Percentiles rank a stretch among this genome's conserved stretches.
phyloP scores from a whole-genome alignment of 1,140 invertebrate species.

The Plectrocnemia conspersa region DNA sequence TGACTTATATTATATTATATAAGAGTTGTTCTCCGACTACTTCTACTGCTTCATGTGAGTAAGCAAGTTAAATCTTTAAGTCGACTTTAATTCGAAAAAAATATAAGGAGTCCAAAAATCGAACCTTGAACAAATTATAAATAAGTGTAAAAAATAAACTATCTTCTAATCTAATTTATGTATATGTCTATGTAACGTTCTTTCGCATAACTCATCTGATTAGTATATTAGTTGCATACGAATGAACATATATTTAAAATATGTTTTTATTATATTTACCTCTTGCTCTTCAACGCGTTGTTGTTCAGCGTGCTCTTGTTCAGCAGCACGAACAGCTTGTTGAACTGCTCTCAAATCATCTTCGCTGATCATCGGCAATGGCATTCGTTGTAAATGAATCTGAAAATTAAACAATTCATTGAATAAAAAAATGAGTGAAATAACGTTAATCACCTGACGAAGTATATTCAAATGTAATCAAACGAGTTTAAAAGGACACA shows the following conservation, averaged over 20 bases:
- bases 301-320: slow-evolving; percentile 22
- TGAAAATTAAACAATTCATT: too few species aligned
- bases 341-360: slow-evolving; percentile 31
- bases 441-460: too few species aligned
- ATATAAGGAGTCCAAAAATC: too few species aligned
- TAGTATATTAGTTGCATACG: not conserved
- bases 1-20: too few species aligned
- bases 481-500: too few species aligned
- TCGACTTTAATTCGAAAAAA: too few species aligned
- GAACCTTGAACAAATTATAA: too few species aligned
- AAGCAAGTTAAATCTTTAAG: too few species aligned
- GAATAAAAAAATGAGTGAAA: too few species aligned
- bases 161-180: not conserved
- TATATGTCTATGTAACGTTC: not conserved
- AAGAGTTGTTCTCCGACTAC: too few species aligned
- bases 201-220: not conserved
- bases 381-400: slow-evolving; percentile 11
- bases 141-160: not conserved
- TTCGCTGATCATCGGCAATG: slow-evolving; percentile 21
- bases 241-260: not conserved
- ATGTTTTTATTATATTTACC: slow-evolving; percentile 1
- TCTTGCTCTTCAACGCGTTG: slow-evolving; percentile 22
- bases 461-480: too few species aligned
- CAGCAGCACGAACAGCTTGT: slow-evolving; percentile 31
- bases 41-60: too few species aligned